These are phyloP conservation scores for Elgaria multicarinata DNA, from an alignment of 2,113 vertebrate species.

Conservation along the genomic window DNA sequence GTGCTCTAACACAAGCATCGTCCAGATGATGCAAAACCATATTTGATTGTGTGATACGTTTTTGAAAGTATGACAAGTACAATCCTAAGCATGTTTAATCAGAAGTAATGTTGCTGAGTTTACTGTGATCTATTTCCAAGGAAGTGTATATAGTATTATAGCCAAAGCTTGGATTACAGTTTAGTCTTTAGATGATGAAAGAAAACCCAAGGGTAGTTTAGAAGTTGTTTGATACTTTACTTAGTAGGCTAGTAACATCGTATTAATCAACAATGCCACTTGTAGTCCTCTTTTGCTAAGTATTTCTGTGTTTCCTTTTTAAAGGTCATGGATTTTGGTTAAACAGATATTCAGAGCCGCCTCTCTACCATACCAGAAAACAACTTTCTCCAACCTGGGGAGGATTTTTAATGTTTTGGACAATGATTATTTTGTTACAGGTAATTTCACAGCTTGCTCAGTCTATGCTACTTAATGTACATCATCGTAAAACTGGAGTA, in stretches of 20 bases:
- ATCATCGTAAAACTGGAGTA: slow-evolving; percentile 21
- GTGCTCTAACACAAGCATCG: too few species aligned
- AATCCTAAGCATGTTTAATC: too few species aligned
- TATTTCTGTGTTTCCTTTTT: slow-evolving; percentile 51
- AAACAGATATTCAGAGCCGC: slow-evolving; percentile 67
- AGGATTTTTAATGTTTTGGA: slow-evolving; percentile 95
- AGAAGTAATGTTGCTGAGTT: too few species aligned
- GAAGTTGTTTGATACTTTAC: neutral
- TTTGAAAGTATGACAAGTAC: too few species aligned
- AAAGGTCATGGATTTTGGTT: slow-evolving; percentile 92
- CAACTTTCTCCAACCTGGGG: slow-evolving; percentile 76
- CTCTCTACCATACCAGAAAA: slow-evolving; percentile 77
- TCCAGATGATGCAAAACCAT: too few species aligned
- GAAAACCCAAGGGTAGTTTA: neutral
- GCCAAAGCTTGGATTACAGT: neutral
- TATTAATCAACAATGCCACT: neutral
- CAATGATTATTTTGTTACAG: slow-evolving; percentile 97
- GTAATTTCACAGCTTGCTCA: slow-evolving; percentile 72
- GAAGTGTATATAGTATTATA: too few species aligned
- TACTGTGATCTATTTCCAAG: too few species aligned
- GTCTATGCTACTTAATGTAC: neutral
- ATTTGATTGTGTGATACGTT: too few species aligned
- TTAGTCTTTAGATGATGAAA: neutral
- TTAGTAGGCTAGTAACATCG: neutral
- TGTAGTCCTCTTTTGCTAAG: neutral